A percentile compares a stretch with the other conserved stretches of the same genome.
Conservation (phyloP, 2,113 vertebrate species). For the Actinemys pallida region DNA sequence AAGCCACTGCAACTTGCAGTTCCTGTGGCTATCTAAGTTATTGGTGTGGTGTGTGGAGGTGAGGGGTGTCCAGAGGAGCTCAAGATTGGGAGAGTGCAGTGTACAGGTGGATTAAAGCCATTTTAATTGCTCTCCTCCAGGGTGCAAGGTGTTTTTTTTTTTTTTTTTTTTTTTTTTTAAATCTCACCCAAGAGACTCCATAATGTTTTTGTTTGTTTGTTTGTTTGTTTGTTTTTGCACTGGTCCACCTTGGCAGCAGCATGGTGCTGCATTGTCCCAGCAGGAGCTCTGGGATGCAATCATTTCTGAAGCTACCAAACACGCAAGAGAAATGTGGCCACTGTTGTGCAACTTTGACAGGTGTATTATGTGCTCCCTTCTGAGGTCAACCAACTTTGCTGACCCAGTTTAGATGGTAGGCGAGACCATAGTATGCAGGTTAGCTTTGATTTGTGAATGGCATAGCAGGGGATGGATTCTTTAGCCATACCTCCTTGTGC, state of each 20-base stretch:
- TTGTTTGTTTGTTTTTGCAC: background rate
- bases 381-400: background rate
- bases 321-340: background rate
- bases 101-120: background rate
- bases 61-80: fast-evolving
- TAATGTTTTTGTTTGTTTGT: background rate
- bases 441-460: fast-evolving
- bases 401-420: background rate
- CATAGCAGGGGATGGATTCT: background rate
- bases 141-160: background rate
- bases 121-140: background rate
- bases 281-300: background rate
- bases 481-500: background rate
- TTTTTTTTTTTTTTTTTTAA: background rate
- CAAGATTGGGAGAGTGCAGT: background rate
- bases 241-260: background rate
- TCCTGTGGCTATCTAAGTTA: background rate
- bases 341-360: background rate
- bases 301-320: background rate
- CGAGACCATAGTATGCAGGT: background rate
- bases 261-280: background rate
- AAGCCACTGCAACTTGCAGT: background rate
- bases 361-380: background rate
- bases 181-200: background rate
- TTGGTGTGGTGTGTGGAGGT: background rate